Percentiles rank a stretch among this genome's conserved stretches.
Conservation (phyloP, 2,113 vertebrate species). For the Acrocephalus kingi region DNA sequence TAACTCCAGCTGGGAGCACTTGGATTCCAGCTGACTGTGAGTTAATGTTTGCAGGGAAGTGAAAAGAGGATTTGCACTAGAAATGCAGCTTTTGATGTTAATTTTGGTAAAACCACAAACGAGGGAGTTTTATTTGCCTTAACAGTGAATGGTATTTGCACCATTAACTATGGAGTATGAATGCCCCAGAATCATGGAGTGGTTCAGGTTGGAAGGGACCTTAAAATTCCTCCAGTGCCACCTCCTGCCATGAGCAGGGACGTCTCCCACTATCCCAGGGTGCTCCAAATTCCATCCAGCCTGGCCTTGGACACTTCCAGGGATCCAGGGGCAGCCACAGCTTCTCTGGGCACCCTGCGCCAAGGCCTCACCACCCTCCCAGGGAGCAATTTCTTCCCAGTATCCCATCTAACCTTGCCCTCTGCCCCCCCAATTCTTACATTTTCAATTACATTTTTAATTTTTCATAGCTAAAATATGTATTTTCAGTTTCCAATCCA, state of each 20-base stretch:
- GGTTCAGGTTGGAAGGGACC: neutral
- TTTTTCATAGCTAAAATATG: neutral
- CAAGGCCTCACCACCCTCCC: fast-evolving
- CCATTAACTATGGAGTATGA: fast-evolving
- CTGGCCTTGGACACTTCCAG: fast-evolving
- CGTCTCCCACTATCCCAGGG: fast-evolving
- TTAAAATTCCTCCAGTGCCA: neutral
- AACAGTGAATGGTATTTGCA: neutral
- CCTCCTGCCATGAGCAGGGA: neutral
- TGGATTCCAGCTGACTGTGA: neutral
- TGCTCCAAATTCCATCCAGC: fast-evolving
- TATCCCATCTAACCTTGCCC: neutral
- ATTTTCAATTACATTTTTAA: neutral
- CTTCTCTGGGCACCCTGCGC: neutral
- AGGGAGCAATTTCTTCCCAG: fast-evolving
- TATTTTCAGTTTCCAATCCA: neutral
- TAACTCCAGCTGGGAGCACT: neutral
- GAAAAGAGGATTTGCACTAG: neutral
- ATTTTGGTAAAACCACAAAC: neutral
- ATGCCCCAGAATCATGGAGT: neutral
- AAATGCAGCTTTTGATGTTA: neutral
- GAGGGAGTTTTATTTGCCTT: neutral
- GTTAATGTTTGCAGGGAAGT: neutral
- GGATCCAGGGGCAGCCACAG: neutral
- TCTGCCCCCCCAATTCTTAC: neutral